phyloP scores from a whole-genome alignment of 2,888 invertebrate species.

The Himalopsyche anomala region DNA sequence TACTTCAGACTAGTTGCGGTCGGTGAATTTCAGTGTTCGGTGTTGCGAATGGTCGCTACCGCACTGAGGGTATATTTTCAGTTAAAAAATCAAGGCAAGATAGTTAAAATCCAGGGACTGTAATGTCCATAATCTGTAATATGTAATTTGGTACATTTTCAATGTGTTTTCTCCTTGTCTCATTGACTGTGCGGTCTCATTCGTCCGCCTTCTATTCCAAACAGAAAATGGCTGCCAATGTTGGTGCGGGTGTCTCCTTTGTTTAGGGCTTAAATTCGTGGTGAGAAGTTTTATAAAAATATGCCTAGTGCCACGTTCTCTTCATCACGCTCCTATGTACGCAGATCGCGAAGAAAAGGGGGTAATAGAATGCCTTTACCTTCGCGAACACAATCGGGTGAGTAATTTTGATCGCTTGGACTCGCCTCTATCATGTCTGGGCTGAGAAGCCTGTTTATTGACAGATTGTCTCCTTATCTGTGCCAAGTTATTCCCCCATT shows the following conservation, averaged over 20 bases:
- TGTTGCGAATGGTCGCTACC: slow-evolving; percentile 57
- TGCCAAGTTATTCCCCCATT: background rate
- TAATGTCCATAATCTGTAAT: slow-evolving; percentile 46
- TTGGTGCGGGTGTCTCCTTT: slow-evolving; percentile 89
- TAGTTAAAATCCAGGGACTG: slow-evolving; percentile 43
- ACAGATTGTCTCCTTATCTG: slow-evolving; percentile 55
- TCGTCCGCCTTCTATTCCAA: slow-evolving; percentile 71
- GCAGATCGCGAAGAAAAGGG: slow-evolving; percentile 94
- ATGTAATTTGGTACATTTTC: slow-evolving; percentile 52
- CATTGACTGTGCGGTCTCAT: slow-evolving; percentile 57
- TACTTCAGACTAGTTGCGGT: slow-evolving; percentile 62
- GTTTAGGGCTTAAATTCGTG: slow-evolving; percentile 81
- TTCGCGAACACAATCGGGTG: slow-evolving; percentile 88
- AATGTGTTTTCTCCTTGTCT: slow-evolving; percentile 52
- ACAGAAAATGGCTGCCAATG: slow-evolving; percentile 90
- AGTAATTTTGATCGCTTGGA: slow-evolving; percentile 72
- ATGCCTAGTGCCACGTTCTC: slow-evolving; percentile 98
- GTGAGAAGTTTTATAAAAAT: slow-evolving; percentile 79
- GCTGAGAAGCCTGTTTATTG: slow-evolving; percentile 57
- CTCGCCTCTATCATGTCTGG: slow-evolving; percentile 60
- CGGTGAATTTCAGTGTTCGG: slow-evolving; percentile 61
- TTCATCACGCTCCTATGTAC: slow-evolving; percentile 93
- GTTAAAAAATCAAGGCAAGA: slow-evolving; percentile 51
- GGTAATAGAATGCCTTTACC: slow-evolving; percentile 90
- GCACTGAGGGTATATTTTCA: slow-evolving; percentile 60